A percentile compares a stretch with the other conserved stretches of the same genome.
These are phyloP conservation scores for Isoperla grammatica DNA, from an alignment of 2,888 invertebrate species.

Conservation along the genomic window DNA sequence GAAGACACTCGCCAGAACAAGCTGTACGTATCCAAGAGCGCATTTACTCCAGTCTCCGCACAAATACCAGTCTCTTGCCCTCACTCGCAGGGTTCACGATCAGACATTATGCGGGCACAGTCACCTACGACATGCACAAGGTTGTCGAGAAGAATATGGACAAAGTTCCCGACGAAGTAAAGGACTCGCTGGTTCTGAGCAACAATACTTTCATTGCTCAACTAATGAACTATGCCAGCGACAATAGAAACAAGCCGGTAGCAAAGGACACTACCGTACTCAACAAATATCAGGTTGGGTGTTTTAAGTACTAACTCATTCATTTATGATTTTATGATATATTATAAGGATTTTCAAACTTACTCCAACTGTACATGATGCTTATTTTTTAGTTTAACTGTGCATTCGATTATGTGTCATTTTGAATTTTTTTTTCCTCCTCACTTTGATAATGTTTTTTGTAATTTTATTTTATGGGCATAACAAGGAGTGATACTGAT, in stretches of 20 bases:
- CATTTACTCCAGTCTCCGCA: neutral
- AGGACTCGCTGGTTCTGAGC: neutral
- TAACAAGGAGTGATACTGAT: too few species aligned
- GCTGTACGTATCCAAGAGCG: neutral
- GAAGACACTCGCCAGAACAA: neutral
- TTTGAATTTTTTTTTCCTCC: neutral
- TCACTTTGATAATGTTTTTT: too few species aligned
- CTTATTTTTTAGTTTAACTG: too few species aligned
- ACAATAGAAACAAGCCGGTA: neutral
- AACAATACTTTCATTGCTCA: neutral
- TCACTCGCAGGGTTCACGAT: neutral
- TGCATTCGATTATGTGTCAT: neutral
- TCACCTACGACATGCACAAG: conserved; percentile 2
- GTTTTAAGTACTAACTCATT: too few species aligned
- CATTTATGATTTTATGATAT: too few species aligned
- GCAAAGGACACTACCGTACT: conserved; percentile 1
- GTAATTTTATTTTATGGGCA: too few species aligned
- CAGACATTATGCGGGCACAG: conserved; percentile 13
- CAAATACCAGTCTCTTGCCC: neutral
- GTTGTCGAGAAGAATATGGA: conserved; percentile 13
- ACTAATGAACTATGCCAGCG: neutral
- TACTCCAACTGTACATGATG: too few species aligned
- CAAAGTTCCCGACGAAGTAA: conserved; percentile 10
- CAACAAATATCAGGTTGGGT: conserved; percentile 11
- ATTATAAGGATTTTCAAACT: too few species aligned